Conservation (phyloP, 1,140 invertebrate genomes). For the Ceratoteleas bidentatus region DNA sequence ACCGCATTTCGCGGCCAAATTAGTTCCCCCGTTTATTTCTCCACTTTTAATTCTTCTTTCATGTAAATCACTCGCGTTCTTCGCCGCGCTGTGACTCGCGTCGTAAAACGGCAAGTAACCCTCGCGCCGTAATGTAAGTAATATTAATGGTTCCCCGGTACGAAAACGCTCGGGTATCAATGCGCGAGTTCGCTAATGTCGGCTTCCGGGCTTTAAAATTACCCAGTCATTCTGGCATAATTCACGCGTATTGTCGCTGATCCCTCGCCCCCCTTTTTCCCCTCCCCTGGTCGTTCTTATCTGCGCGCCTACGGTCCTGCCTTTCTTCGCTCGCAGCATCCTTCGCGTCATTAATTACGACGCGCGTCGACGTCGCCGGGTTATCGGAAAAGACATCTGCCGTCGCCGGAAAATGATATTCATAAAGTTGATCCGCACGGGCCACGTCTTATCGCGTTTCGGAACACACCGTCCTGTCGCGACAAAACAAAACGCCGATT, state of each 20-base stretch:
- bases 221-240: conserved; percentile 81
- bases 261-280: conserved; percentile 43
- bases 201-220: conserved; percentile 81
- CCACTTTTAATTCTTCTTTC: conserved; percentile 9
- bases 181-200: conserved; percentile 77
- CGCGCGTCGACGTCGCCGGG: conserved; percentile 70
- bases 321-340: conserved; percentile 53
- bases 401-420: conserved; percentile 80
- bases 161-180: conserved; percentile 78
- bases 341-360: conserved; percentile 79
- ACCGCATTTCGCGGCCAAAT: conserved; percentile 42
- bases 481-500: conserved; percentile 70
- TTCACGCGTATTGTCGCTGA: conserved; percentile 79
- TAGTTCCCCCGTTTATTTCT: conserved; percentile 8
- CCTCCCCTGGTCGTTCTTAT: conserved; percentile 57
- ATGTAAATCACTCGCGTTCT: conserved; percentile 43
- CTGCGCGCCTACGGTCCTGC: conserved; percentile 56
- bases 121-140: conserved; percentile 76
- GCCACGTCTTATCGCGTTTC: conserved; percentile 63
- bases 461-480: conserved; percentile 38
- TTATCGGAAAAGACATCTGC: conserved; percentile 81
- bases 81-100: conserved; percentile 32
- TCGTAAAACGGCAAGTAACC: conserved; percentile 56
- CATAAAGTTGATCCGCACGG: conserved; percentile 75
- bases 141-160: conserved; percentile 79